Base-by-base conservation (phyloP, 2,113 vertebrate genomes). In the Trogon surrucura region DNA sequence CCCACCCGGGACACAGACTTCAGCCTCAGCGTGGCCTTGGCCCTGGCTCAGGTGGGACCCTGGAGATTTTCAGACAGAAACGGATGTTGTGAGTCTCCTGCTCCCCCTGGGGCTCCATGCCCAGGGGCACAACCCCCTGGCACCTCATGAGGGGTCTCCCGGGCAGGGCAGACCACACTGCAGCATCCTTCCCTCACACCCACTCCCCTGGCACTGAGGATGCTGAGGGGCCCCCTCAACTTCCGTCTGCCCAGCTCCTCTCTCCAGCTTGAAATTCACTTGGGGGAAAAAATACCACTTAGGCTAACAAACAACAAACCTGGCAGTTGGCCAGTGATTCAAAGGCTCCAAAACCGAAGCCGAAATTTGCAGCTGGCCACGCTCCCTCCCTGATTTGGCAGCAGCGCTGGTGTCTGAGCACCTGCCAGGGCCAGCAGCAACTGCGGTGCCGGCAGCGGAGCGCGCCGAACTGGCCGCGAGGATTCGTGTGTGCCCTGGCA, bases 281-380 rank as follows among this genome's bases (percentile, higher is more conserved):
- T 80, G 95, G 94, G 89, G 41, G 13, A 41, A 79, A 91, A 95
- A 92, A 91, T 69, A 81, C 65, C 20, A 88, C 75, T 91, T 81
- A 41, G 64, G 50, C 89, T 85, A 89, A 93, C 89, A 96, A 96
- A 91, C 85, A 96, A 93, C 82, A 91, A 74, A 69, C 64, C 81
- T 96, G 95, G 96, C 70, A 0, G 13, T 45, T 10, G 30, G 84
- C 95, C 95, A 97, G 91, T 2, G 58, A 96, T 96, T 95, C 87
- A 95, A 87, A 73, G 91, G 71, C 82, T 94, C 95, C 94, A 93
- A 85, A 94, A 91, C n/a, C 0, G 12, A 58, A 95, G 91, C 89
- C 21, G 32, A 93, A 94, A 85, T 90, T 80, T 95, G 93, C 94
- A 96, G 94, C 93, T 96, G 95, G 94, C 94, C 85, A 66, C 62